Evolutionary conservation across 2,113 vertebrate species (phyloP), one percentile per base, ranked within the genome.

Genomic region (Gopherus evgoodei): DNA sequence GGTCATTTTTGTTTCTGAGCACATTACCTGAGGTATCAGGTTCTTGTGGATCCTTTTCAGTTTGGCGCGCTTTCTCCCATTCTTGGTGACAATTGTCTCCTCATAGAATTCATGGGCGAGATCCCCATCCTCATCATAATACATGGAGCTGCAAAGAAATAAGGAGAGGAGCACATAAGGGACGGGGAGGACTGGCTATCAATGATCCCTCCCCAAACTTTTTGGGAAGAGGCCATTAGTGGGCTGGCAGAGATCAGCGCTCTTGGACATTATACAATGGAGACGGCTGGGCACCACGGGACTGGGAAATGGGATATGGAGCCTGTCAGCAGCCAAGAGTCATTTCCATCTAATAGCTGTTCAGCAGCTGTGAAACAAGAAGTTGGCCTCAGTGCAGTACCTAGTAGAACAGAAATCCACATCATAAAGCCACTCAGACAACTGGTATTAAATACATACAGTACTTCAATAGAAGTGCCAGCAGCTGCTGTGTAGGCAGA

Each of bases 81-180:
- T 99, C 98, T 99, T 99, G 87, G 99, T 99, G 96, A 99, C 98
- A 96, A 99, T 98, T 16, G 99, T 99, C 98, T 99, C 99, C 96
- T 99, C 99, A 7, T 99, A 99, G 98, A 99, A 99, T 89, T 99
- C 99, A 49, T 99, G 99, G 80, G 99, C 99, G 27, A 99, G 98
- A 92, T 99, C 99, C 4, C 99, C 99, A 11, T 99, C 99, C 96
- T 99, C 99, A 53, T 99, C 99, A 25, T 99, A 99, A 96, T 99
- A 99, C 98, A 99, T 98, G 93, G 99, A 99, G 91, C 99, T 99
- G 98, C n/a, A 90, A 83, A 79, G 49, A 14, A 52, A 47, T 50
- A 27, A 38, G 19, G 22, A 54, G 81, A 10, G 75, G 3, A 11
- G 69, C 25, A 72, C 9, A 2, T 86, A 17, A 86, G 72, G 49